A percentile compares a stretch with the other conserved stretches of the same genome.
phyloP scores from a whole-genome alignment of 2,113 vertebrate species.

The Acinonyx jubatus region DNA sequence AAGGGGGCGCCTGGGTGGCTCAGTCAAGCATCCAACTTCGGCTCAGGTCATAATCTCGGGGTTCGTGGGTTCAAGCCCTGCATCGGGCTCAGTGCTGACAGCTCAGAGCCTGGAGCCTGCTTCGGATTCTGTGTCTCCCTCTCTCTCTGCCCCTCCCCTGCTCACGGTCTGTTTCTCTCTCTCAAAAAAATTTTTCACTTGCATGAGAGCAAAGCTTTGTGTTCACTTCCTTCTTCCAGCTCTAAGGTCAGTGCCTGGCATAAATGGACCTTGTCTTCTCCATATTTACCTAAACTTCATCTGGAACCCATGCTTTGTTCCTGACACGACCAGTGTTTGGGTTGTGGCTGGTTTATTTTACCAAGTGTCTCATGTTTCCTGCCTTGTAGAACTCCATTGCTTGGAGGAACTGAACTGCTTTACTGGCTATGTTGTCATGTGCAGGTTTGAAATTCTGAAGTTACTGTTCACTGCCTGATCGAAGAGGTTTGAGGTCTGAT shows the following conservation, averaged over 20 bases:
- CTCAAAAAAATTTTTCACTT: not conserved
- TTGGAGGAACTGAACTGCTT: no score
- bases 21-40: no score
- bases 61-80: no score
- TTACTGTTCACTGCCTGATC: not conserved
- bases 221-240: no score
- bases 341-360: not conserved
- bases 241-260: not conserved
- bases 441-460: not conserved
- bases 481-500: not conserved
- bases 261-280: not conserved
- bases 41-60: no score
- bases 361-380: accelerated
- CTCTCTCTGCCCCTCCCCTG: no score
- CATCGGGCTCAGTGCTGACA: no score
- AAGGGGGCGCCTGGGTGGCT: no score
- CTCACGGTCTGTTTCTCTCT: no score
- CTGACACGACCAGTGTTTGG: not conserved
- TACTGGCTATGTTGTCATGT: not conserved
- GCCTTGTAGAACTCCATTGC: not conserved
- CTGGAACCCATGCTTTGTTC: not conserved
- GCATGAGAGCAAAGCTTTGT: not conserved
- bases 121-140: no score
- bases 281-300: not conserved
- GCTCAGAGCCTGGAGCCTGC: no score